phyloP scores from a whole-genome alignment of 2,888 invertebrate genomes.

The Stramonita haemastoma region DNA sequence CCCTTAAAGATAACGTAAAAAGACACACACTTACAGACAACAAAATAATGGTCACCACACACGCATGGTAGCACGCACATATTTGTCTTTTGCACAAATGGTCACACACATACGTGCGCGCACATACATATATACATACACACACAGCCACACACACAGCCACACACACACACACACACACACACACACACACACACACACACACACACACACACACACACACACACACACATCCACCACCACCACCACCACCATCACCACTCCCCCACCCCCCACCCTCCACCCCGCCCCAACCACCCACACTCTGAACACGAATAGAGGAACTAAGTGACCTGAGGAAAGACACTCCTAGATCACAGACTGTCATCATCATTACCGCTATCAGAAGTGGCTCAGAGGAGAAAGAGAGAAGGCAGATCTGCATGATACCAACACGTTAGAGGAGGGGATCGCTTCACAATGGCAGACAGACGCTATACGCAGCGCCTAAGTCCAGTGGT shows the following conservation, averaged over 20 bases:
- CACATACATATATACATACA: background rate
- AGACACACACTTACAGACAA: too few species aligned
- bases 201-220: background rate
- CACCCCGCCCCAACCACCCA: background rate
- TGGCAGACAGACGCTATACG: too few species aligned
- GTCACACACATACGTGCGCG: background rate
- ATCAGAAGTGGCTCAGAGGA: background rate
- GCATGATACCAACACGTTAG: background rate
- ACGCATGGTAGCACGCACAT: too few species aligned
- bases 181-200: background rate
- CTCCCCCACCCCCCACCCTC: too few species aligned
- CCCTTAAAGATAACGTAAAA: too few species aligned
- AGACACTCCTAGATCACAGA: too few species aligned
- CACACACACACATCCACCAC: background rate
- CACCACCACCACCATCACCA: too few species aligned
- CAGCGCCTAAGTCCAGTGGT: too few species aligned
- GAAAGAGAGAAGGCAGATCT: background rate
- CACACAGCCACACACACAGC: background rate
- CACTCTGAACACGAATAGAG: background rate
- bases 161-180: slow-evolving; percentile 1
- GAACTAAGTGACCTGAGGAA: background rate
- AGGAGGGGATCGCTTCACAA: background rate
- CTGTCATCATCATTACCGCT: too few species aligned
- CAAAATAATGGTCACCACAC: too few species aligned
- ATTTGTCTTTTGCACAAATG: too few species aligned